These are phyloP conservation scores for Nemotelus pantherinus DNA, from an alignment of 2,888 invertebrate species.

Conservation along the genomic window DNA sequence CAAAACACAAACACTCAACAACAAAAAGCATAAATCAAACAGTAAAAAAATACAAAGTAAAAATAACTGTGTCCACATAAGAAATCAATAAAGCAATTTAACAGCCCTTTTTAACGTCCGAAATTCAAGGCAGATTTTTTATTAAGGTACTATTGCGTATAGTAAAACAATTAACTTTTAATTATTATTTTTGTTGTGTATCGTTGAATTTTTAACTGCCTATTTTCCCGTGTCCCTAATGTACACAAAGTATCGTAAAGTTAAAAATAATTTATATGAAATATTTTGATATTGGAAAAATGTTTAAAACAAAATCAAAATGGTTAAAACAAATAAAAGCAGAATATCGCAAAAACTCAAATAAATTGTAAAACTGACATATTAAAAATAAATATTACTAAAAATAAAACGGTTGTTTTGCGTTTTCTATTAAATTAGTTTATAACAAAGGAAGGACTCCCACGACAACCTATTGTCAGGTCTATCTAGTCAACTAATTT, in stretches of 20 bases:
- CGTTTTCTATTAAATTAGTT: neutral
- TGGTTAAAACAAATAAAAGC: constrained; percentile 3
- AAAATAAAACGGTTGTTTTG: constrained; percentile 1
- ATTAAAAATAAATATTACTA: constrained; percentile 38
- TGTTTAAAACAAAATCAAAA: constrained; percentile 3
- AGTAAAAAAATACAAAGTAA: constrained; percentile 1
- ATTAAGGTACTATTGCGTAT: constrained; percentile 7
- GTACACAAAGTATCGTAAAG: constrained; percentile 20
- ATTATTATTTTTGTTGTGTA: constrained; percentile 29
- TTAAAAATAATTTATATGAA: neutral
- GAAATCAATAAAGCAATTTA: constrained; percentile 11
- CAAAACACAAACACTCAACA: constrained; percentile 6
- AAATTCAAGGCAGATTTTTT: constrained; percentile 25
- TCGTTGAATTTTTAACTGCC: constrained; percentile 25
- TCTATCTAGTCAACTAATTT: too few species aligned
- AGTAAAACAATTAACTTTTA: neutral
- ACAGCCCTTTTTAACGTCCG: constrained; percentile 22
- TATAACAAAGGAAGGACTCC: neutral
- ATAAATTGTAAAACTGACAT: constrained; percentile 40
- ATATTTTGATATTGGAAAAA: constrained; percentile 14
- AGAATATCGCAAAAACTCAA: constrained; percentile 5
- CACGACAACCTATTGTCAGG: too few species aligned
- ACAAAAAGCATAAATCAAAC: neutral
- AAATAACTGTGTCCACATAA: neutral
- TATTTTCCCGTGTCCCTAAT: neutral